Conservation (phyloP, 2,888 invertebrate genomes). For the Ichneumoninae sp. region DNA sequence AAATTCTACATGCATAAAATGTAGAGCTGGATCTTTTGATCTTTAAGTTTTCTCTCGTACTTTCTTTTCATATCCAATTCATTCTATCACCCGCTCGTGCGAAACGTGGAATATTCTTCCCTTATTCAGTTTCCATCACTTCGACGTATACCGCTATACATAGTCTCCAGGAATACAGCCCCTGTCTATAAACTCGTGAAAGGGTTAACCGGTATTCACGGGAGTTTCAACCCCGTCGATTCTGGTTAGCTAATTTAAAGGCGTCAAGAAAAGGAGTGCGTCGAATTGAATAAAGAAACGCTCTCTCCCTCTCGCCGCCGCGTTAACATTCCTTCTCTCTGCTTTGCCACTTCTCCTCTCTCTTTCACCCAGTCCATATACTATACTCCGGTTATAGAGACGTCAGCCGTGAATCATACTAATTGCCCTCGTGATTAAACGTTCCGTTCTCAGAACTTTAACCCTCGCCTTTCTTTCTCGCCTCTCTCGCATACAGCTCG, state of each 20-base stretch:
- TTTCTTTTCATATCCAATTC: neutral
- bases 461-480: conserved; percentile 67
- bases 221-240: conserved; percentile 57
- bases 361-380: conserved; percentile 16
- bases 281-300: conserved; percentile 76
- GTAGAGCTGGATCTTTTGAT: neutral
- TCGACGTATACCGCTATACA: neutral
- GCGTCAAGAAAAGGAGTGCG: conserved; percentile 72
- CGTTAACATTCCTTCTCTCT: conserved; percentile 40
- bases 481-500: conserved; percentile 39
- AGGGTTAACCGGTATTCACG: conserved; percentile 54
- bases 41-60: neutral
- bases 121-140: neutral
- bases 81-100: neutral
- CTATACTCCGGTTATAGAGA: conserved; percentile 71
- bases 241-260: conserved; percentile 73
- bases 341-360: conserved; percentile 36
- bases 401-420: conserved; percentile 81
- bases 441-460: conserved; percentile 80
- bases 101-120: neutral
- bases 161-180: neutral
- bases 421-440: conserved; percentile 81
- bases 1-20: neutral
- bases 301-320: conserved; percentile 24
- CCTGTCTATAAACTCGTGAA: conserved; percentile 11